Percentiles rank a stretch among this genome's conserved stretches.
phyloP scores from a whole-genome alignment of 2,797 vertebrate genomes.

The Sebastes oblongus region DNA sequence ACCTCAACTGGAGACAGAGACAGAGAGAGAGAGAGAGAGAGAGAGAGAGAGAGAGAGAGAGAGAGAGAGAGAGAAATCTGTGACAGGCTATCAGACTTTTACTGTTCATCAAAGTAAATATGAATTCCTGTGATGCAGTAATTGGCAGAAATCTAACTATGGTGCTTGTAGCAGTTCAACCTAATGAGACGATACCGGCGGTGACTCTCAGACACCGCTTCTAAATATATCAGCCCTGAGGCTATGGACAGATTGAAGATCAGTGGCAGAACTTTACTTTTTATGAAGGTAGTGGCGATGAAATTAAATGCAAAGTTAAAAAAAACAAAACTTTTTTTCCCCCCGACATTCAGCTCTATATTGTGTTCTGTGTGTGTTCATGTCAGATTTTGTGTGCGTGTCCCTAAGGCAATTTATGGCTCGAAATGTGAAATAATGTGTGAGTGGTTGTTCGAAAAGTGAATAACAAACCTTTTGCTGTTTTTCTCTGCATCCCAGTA shows the following conservation, averaged over 20 bases:
- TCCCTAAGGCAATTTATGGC: not conserved
- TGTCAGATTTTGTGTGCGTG: not conserved
- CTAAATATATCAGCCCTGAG: not conserved
- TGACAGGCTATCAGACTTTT: not conserved
- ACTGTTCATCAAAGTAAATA: not conserved
- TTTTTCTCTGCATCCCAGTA: not conserved
- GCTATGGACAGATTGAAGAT: not conserved
- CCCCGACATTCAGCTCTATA: not conserved
- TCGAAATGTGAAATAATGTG: not conserved
- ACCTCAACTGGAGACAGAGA: not conserved
- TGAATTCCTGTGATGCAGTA: not conserved
- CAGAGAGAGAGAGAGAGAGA: too few relatives aligned
- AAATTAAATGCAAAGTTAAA: not conserved
- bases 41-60: too few relatives aligned
- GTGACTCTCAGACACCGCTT: not conserved
- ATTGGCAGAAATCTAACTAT: not conserved
- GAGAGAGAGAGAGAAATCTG: not conserved
- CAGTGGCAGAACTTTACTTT: not conserved
- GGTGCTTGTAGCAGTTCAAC: not conserved
- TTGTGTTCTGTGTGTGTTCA: not conserved
- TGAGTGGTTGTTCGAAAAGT: not conserved
- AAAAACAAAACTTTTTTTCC: fast-evolving
- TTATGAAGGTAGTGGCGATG: not conserved
- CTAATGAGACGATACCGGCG: not conserved
- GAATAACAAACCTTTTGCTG: not conserved